Percentiles rank a stretch among this genome's conserved stretches.
Conservation (phyloP, 2,113 vertebrate species). For the Gulo gulo region DNA sequence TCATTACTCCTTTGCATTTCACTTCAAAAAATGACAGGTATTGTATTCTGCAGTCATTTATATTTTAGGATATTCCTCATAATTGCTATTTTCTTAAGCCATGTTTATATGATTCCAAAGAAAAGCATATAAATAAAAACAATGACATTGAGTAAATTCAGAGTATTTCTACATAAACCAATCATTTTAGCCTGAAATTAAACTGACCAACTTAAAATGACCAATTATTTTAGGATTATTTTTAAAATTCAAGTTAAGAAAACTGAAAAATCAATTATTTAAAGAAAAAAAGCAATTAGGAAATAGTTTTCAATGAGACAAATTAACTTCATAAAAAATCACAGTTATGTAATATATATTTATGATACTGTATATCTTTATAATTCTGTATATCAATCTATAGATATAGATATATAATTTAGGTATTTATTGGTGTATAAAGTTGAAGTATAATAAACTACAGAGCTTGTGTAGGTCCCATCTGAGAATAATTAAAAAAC, state of each 20-base stretch:
- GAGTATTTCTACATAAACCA: slow-evolving; percentile 18
- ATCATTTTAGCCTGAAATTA: slow-evolving; percentile 35
- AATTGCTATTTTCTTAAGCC: slow-evolving; percentile 38
- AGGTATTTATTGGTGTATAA: not conserved
- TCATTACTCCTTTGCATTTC: slow-evolving; percentile 28
- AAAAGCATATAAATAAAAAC: slow-evolving; percentile 12
- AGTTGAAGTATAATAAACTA: not conserved
- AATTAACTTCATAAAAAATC: slow-evolving; percentile 33
- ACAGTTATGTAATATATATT: not conserved
- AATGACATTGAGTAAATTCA: slow-evolving; percentile 26
- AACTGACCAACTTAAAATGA: not conserved
- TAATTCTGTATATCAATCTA: not conserved
- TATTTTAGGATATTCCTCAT: slow-evolving; percentile 7
- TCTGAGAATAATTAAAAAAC: not conserved
- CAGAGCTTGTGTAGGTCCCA: not conserved
- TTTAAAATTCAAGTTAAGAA: slow-evolving; percentile 25
- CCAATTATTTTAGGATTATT: slow-evolving; percentile 11
- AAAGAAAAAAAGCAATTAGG: not conserved
- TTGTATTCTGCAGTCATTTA: slow-evolving; percentile 10
- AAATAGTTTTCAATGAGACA: slow-evolving; percentile 26
- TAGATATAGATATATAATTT: not conserved
- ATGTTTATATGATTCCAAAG: not conserved
- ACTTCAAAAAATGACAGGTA: slow-evolving; percentile 50
- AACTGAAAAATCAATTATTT: slow-evolving; percentile 15
- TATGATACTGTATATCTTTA: not conserved